Conservation (phyloP, 2,888 invertebrate genomes). For the Epistrophella euchroma region DNA sequence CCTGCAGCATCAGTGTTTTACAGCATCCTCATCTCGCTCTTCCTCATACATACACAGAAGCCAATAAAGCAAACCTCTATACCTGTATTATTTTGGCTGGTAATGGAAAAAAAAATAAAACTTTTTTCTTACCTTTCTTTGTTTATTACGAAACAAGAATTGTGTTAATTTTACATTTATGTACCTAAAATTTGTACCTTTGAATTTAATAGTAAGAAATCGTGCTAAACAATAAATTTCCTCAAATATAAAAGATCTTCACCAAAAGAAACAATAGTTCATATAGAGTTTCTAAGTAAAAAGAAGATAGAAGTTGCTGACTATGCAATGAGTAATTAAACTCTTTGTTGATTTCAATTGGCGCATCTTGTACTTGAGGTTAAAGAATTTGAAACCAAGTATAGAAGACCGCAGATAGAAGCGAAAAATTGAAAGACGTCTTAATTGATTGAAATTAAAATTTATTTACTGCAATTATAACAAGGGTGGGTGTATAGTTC, state of each 20-base stretch:
- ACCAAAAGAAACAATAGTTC: background rate
- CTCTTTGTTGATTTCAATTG: slow-evolving; percentile 47
- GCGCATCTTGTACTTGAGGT: slow-evolving; percentile 2
- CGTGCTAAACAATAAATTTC: slow-evolving; percentile 26
- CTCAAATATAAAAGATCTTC: background rate
- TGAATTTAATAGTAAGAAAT: slow-evolving; percentile 46
- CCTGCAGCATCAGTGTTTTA: slow-evolving; percentile 15
- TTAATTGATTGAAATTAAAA: slow-evolving; percentile 75
- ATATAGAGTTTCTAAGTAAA: background rate
- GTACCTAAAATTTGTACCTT: slow-evolving; percentile 8
- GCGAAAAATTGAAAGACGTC: slow-evolving; percentile 55
- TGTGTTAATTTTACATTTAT: slow-evolving; percentile 16
- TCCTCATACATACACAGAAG: slow-evolving; percentile 19
- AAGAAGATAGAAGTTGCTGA: background rate
- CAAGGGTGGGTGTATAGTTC: slow-evolving; percentile 20
- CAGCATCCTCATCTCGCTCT: background rate
- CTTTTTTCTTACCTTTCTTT: background rate
- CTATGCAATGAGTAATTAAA: slow-evolving; percentile 55
- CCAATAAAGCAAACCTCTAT: background rate
- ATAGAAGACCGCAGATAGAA: slow-evolving; percentile 6
- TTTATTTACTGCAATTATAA: slow-evolving; percentile 63
- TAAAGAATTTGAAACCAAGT: slow-evolving; percentile 2
- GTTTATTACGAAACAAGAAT: background rate
- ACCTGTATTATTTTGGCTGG: background rate
- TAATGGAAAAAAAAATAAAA: background rate